These are phyloP conservation scores for Candidula unifasciata DNA, from an alignment of 2,888 invertebrate species.

Conservation along the genomic window DNA sequence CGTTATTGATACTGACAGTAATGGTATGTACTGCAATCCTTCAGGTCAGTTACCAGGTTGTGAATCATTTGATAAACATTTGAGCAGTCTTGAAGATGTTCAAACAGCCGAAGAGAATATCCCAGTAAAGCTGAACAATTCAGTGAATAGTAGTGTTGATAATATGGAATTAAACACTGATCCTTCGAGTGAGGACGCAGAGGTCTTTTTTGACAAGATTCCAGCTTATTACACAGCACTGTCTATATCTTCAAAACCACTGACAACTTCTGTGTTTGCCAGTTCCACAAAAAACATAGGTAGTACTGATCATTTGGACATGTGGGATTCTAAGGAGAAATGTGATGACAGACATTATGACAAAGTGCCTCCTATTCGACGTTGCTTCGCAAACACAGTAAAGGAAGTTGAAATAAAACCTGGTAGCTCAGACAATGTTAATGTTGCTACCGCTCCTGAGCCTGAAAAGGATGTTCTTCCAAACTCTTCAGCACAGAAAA, in stretches of 20 bases:
- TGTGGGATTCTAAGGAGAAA: neutral
- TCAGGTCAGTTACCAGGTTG: neutral
- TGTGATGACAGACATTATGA: conserved; percentile 56
- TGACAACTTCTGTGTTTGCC: conserved; percentile 44
- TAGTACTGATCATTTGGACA: conserved; percentile 43
- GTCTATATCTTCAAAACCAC: conserved; percentile 63
- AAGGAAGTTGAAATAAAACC: conserved; percentile 59
- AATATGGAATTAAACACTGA: conserved; percentile 40
- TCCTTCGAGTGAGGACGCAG: conserved; percentile 42
- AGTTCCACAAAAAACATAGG: conserved; percentile 42
- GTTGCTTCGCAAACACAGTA: conserved; percentile 76
- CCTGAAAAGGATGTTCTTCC: neutral
- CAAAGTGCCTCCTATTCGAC: conserved; percentile 74
- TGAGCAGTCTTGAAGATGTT: neutral
- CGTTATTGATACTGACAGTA: conserved; percentile 41
- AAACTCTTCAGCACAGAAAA: neutral
- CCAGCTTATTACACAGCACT: conserved; percentile 73
- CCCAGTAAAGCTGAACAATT: too few relatives aligned
- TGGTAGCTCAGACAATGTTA: neutral
- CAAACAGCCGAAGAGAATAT: neutral
- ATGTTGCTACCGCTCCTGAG: neutral
- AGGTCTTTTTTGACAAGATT: conserved; percentile 70
- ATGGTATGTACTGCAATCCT: conserved; percentile 31
- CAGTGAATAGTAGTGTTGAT: neutral
- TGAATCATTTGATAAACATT: neutral